Percentiles rank a stretch among this genome's conserved stretches.
Evolutionary conservation across 2,888 invertebrate genomes (phyloP).

Genomic region (Synanthedon myopaeformis): DNA sequence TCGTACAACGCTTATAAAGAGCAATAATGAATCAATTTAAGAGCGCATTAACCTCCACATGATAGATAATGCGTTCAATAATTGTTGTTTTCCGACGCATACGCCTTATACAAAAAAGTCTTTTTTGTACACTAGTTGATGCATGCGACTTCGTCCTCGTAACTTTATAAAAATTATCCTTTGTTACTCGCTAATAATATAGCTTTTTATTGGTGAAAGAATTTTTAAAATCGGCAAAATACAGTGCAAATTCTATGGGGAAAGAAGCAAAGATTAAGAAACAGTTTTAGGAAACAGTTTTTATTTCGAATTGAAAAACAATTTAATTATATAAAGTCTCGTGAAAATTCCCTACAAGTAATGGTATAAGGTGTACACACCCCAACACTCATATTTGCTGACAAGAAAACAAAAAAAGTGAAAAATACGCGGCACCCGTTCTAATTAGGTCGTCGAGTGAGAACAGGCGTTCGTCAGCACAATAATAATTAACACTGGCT

Average conservation of each 20-base stretch:
- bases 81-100: not conserved
- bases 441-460: constrained; percentile 67
- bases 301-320: not conserved
- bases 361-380: constrained; percentile 20
- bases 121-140: no score
- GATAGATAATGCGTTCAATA: not conserved
- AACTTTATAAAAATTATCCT: no score
- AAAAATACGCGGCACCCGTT: constrained; percentile 43
- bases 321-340: not conserved
- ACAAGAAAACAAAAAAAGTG: constrained; percentile 48
- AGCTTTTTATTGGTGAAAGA: no score
- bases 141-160: no score
- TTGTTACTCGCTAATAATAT: no score
- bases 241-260: no score
- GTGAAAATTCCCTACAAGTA: not conserved
- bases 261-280: no score
- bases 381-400: constrained; percentile 39
- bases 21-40: constrained; percentile 19
- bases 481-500: constrained; percentile 68
- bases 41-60: constrained; percentile 11
- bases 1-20: constrained; percentile 9
- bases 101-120: no score
- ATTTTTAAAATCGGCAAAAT: no score
- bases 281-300: not conserved
- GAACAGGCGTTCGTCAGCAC: constrained; percentile 63